Evolutionary conservation across 2,797 vertebrate species (phyloP).

Genomic region (Kryptopterus vitreolus): DNA sequence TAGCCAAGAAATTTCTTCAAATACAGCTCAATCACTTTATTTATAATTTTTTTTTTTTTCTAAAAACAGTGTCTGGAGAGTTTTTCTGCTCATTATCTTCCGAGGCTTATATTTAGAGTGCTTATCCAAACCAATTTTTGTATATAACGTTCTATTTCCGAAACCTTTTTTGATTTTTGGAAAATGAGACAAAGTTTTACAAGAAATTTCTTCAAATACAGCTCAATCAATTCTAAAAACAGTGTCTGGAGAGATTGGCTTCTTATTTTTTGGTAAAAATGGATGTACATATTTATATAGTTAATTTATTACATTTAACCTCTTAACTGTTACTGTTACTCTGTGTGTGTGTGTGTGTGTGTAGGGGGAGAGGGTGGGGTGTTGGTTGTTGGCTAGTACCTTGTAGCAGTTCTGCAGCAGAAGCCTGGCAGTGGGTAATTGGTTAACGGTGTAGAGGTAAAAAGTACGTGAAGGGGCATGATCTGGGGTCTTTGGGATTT

Average conservation of each 20-base stretch:
- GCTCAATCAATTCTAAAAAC: too few species aligned
- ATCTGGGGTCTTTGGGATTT: constrained; percentile 94
- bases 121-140: too few species aligned
- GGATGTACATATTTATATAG: too few species aligned
- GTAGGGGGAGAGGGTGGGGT: too few species aligned
- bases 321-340: background rate
- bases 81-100: too few species aligned
- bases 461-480: constrained; percentile 92
- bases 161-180: background rate
- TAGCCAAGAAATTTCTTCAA: background rate
- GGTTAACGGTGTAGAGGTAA: constrained; percentile 90
- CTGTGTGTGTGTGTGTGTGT: constrained; percentile 22
- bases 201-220: background rate
- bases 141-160: too few species aligned
- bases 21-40: too few species aligned
- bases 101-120: too few species aligned
- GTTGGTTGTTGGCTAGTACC: constrained; percentile 66
- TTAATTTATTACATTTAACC: too few species aligned
- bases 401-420: constrained; percentile 90
- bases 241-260: background rate
- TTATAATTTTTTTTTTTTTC: too few species aligned
- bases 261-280: too few species aligned
- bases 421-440: constrained; percentile 81
- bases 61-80: too few species aligned
- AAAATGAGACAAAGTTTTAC: background rate